Percentiles rank a stretch among this genome's conserved stretches.
Conservation (phyloP, 2,888 invertebrate genomes). For the Odontothrips loti region DNA sequence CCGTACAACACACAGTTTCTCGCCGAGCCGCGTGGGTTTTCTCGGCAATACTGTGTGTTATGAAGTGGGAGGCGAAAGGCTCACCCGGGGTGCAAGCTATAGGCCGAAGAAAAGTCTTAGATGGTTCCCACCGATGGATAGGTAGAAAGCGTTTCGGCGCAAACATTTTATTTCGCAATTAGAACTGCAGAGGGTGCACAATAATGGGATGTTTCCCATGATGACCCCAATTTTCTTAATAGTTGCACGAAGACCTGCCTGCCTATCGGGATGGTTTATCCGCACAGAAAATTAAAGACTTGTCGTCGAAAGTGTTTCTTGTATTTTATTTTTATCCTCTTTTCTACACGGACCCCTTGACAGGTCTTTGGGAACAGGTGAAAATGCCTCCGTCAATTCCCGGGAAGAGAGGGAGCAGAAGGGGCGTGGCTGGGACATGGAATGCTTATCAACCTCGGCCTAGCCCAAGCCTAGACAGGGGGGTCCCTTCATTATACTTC, state of each 20-base stretch:
- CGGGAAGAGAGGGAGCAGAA: not conserved
- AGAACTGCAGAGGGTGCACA: not conserved
- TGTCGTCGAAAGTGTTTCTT: not conserved
- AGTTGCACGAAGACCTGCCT: not conserved
- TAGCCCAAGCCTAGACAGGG: not conserved
- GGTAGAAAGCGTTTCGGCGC: not conserved
- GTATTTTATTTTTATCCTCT: not conserved
- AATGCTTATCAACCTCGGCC: not conserved
- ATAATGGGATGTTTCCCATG: not conserved
- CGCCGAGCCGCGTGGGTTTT: too few species aligned
- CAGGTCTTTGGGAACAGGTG: slow-evolving; percentile 21
- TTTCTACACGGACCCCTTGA: not conserved
- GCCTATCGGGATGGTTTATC: not conserved
- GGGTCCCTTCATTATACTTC: slow-evolving; percentile 17
- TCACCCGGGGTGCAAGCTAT: too few species aligned
- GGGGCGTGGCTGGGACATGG: not conserved
- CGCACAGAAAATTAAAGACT: slow-evolving; percentile 4
- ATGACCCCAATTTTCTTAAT: slow-evolving; percentile 25
- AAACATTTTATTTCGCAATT: not conserved
- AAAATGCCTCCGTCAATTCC: slow-evolving; percentile 16
- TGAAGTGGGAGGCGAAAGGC: too few species aligned
- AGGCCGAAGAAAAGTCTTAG: too few species aligned
- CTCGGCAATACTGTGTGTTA: too few species aligned
- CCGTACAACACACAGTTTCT: too few species aligned
- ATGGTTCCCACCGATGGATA: too few species aligned